Evolutionary conservation across 1,140 invertebrate genomes (phyloP).

Genomic region (Formica selysi): DNA sequence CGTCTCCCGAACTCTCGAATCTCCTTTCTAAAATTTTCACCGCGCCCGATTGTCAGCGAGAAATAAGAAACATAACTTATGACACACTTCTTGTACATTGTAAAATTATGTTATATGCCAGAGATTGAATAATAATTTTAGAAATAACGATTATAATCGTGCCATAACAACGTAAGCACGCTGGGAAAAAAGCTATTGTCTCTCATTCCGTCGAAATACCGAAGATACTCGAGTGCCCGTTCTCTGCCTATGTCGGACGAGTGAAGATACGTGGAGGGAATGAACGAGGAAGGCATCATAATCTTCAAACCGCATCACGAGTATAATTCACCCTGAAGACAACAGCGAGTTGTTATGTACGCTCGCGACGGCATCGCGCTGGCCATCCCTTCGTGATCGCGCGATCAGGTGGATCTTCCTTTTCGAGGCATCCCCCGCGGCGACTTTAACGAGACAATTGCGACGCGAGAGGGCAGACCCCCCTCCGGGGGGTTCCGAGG

Average conservation of each 20-base stretch:
- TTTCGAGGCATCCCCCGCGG: constrained; percentile 73
- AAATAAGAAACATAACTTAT: not conserved
- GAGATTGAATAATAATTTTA: not conserved
- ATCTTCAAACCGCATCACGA: constrained; percentile 28
- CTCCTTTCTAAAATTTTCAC: constrained; percentile 33
- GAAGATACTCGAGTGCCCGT: constrained; percentile 11
- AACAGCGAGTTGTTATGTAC: constrained; percentile 35
- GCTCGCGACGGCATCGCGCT: not conserved
- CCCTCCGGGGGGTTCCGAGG: constrained; percentile 60
- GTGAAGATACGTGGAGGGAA: constrained; percentile 16
- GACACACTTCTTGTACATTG: not conserved
- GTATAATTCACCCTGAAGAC: constrained; percentile 51
- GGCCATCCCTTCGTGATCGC: not conserved
- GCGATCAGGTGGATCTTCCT: constrained; percentile 42
- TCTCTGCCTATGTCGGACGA: constrained; percentile 13
- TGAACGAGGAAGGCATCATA: constrained; percentile 32
- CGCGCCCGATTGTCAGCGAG: not conserved
- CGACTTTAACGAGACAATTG: constrained; percentile 82
- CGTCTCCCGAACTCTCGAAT: constrained; percentile 44
- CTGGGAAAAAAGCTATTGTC: not conserved
- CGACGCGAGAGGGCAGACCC: constrained; percentile 68
- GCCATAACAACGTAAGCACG: not conserved
- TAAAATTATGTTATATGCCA: not conserved
- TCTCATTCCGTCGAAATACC: not conserved
- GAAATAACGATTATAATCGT: not conserved